Conservation (phyloP, 2,797 vertebrate genomes). For the Pygocentrus nattereri region DNA sequence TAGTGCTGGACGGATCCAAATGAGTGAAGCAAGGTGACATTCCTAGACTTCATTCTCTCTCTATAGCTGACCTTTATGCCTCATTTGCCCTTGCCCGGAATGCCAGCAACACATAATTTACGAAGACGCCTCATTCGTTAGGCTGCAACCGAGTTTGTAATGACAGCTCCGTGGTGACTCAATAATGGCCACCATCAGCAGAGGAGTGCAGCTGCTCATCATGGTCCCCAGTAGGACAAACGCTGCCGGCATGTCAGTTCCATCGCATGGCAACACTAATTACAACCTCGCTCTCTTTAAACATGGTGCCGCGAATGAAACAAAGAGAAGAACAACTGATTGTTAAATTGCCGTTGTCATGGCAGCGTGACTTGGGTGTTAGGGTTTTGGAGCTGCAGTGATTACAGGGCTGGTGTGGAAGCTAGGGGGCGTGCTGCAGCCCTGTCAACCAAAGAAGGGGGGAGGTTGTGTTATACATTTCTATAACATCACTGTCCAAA, state of each 20-base stretch:
- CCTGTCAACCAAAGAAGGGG: constrained; percentile 29
- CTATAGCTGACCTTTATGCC: constrained; percentile 44
- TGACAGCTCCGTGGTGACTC: constrained; percentile 63
- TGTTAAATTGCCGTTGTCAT: constrained; percentile 89
- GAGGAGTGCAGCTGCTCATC: constrained; percentile 67
- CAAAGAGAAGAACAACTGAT: constrained; percentile 82
- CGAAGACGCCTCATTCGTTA: constrained; percentile 46
- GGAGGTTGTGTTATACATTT: background rate
- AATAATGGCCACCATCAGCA: constrained; percentile 64
- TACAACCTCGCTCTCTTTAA: constrained; percentile 77
- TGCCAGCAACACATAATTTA: constrained; percentile 63
- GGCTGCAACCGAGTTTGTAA: constrained; percentile 59
- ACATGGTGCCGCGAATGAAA: constrained; percentile 74
- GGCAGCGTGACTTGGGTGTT: constrained; percentile 76
- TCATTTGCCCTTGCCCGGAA: constrained; percentile 53
- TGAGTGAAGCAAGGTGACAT: background rate
- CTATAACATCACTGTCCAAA: background rate
- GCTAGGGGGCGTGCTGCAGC: constrained; percentile 43
- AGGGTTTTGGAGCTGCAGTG: constrained; percentile 61
- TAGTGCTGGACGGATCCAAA: background rate
- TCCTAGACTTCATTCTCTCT: background rate
- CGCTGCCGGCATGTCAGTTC: constrained; percentile 72
- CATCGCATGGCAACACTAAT: constrained; percentile 81
- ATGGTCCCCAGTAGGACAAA: constrained; percentile 61
- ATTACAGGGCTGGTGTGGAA: constrained; percentile 71